phyloP scores from a whole-genome alignment of 2,888 invertebrate genomes.

The Sialis fuliginosa region DNA sequence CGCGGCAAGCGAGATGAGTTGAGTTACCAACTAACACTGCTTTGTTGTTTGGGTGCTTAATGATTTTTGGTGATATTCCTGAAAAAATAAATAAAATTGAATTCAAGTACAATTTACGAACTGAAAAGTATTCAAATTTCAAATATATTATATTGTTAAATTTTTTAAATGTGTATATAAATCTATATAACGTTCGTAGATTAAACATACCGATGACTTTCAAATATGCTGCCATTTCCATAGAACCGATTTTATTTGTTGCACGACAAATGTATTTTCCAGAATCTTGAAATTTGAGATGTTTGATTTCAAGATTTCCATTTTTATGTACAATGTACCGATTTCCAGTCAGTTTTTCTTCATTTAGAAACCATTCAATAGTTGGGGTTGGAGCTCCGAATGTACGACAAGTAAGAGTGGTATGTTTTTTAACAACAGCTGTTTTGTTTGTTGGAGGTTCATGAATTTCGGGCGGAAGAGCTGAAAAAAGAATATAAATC shows the following conservation, averaged over 20 bases:
- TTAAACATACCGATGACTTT: conserved; percentile 70
- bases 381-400: conserved; percentile 92
- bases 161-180: too few species aligned
- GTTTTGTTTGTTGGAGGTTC: conserved; percentile 65
- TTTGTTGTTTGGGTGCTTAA: conserved; percentile 56
- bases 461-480: conserved; percentile 76
- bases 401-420: conserved; percentile 74
- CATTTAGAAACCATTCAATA: conserved; percentile 78
- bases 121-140: too few species aligned
- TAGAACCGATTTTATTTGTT: conserved; percentile 76
- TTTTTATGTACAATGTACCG: conserved; percentile 57
- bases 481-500: conserved; percentile 23
- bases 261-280: conserved; percentile 91
- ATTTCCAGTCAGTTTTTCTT: conserved; percentile 76
- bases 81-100: too few species aligned
- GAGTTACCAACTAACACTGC: conserved; percentile 79
- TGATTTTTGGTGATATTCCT: too few species aligned
- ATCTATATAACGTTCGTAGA: too few species aligned
- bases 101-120: too few species aligned
- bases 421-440: conserved; percentile 67
- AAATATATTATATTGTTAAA: too few species aligned
- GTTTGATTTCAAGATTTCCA: conserved; percentile 68
- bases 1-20: conserved; percentile 88
- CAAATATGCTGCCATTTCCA: conserved; percentile 62
- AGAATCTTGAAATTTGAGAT: conserved; percentile 72